A percentile compares a stretch with the other conserved stretches of the same genome.
These are phyloP conservation scores for Notocelia uddmanniana DNA, from an alignment of 2,888 invertebrate species.

Conservation along the genomic window DNA sequence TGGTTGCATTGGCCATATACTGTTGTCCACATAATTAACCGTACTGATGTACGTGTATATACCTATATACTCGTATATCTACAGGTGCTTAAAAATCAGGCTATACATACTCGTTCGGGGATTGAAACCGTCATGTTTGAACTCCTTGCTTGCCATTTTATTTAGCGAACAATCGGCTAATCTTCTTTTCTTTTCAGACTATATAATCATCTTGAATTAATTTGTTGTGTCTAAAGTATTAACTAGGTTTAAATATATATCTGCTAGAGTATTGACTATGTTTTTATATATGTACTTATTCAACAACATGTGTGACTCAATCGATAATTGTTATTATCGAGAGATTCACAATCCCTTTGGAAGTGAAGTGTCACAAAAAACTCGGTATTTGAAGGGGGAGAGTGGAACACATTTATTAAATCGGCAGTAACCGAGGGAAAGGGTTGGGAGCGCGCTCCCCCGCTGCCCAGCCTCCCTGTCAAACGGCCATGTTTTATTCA, in stretches of 20 bases:
- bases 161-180: background rate
- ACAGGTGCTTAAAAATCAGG: background rate
- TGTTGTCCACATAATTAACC: background rate
- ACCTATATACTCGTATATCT: too few species aligned
- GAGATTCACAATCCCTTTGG: constrained; percentile 61
- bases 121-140: background rate
- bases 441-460: constrained; percentile 63
- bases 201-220: background rate
- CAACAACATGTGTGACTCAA: constrained; percentile 33
- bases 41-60: background rate
- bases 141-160: background rate
- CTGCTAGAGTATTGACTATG: background rate
- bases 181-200: background rate
- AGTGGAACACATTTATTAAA: constrained; percentile 70
- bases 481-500: constrained; percentile 81
- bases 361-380: constrained; percentile 75
- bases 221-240: background rate
- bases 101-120: background rate
- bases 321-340: constrained; percentile 51
- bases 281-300: background rate
- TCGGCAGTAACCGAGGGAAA: constrained; percentile 63
- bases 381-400: constrained; percentile 58
- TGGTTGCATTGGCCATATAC: background rate
- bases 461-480: constrained; percentile 54
- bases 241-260: too few species aligned